Base-by-base conservation (phyloP, 2,888 invertebrate species). In the Folsomia manolachei region DNA sequence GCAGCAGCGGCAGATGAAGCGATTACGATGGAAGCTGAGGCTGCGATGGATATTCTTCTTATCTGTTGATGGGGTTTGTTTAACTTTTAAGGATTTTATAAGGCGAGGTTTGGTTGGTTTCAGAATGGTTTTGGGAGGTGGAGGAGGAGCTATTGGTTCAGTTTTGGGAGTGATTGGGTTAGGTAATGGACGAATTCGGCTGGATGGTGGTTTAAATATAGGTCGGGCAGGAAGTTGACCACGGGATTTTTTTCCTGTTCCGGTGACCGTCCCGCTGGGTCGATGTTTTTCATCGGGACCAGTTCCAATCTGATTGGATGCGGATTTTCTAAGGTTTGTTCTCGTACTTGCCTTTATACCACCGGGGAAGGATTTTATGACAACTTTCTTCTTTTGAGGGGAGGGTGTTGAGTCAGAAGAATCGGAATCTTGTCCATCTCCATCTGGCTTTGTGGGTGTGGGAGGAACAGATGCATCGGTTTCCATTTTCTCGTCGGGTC, bases 151-250 rank as follows among this genome's bases (percentile, higher is more conserved):
- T 14, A 70, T 24, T 21, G 70, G 71, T 25, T 70, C 75, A n/a
- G 53, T 70, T 66, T 74, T 77, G 14, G 73, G n/a, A n/a, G n/a
- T n/a, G 26, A 67, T 75, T 25, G 69, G 73, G 53, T 75, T 76
- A 23, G 80, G 80, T 14, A 80, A 70, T 23, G 76, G 78, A 61
- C 71, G 73, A 19, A 80, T 51, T 24, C 80, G 69, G 72, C 75
- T 75, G 11, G 75, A 64, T 18, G 80, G 80, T 18, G 78, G 77
- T 24, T 65, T 64, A 27, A 74, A 77, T 63, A 68, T 68, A n/a
- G 67, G 19, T 26, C 25, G 23, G 23, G 18, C 19, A 24, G 63
- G 11, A 1, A 64, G 63, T 39, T 71, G 72, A 1, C 11, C n/a
- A 7, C n/a, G 7, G 7, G 56, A 18, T 14, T 14, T 14, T 14